Evolutionary conservation across 1,140 invertebrate species (phyloP), one percentile per base, ranked within the genome.

Genomic region (Leguminivora glycinivorella): DNA sequence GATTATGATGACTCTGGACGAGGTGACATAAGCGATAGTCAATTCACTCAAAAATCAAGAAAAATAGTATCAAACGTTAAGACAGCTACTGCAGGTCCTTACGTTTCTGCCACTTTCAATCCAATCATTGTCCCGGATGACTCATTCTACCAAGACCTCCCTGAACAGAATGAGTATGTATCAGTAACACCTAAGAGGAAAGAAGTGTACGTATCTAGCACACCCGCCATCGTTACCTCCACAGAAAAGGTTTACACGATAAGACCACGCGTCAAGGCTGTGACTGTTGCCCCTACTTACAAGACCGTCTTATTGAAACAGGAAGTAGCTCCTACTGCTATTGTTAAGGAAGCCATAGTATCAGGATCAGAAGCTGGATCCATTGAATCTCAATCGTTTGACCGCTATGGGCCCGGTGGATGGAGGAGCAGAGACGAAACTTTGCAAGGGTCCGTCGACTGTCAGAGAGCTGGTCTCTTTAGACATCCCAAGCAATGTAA

Each of bases 401-500:
- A 94, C 74, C 84, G 93, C 9, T 94, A 93, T 72, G 93, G 93
- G 14, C 92, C 92, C 0, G 93, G 91, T 7, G 93, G 92, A 17
- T 87, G 85, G 80, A 88, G 93, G 80, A 83, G 90, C 71, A 83
- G 89, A 73, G 92, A 94, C 25, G 93, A 95, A 70, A 93, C 93
- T 1, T 83, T 95, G 22, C 92, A 94, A 73, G 94, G 94, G n/a
- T 92, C 92, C 1, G 83, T 93, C 4, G 94, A 96, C 26, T 97
- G 96, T 81, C 94, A 95, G 72, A 92, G 96, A 79, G 93, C 96
- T 5, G 96, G 96, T 79, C 92, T 97, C 0, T 97, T 97, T 92
- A 92, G 96, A 81, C 96, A 97, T 83, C 96, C 96, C 0, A 95
- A 95, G 68, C 93, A 95, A 71, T 97, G 96, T 81, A 96, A 96